A percentile compares a stretch with the other conserved stretches of the same genome.
Evolutionary conservation across 2,113 vertebrate genomes (phyloP).

Genomic region (Sander lucioperca): DNA sequence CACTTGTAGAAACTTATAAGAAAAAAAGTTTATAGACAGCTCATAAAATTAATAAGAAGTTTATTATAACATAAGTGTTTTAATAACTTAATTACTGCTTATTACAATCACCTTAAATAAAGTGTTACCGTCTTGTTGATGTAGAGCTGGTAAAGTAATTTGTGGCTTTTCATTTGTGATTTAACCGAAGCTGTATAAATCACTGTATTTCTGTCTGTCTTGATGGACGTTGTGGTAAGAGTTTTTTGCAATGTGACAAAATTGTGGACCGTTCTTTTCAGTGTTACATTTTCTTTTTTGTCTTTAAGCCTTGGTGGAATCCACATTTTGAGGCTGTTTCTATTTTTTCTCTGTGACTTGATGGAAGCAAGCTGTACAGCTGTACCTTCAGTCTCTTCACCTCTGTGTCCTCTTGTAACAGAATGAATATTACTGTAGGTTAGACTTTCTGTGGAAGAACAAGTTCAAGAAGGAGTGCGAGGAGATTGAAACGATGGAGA

Average conservation of each 20-base stretch:
- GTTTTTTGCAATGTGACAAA: background rate
- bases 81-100: no score
- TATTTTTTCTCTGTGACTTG: constrained; percentile 83
- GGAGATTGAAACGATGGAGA: constrained; percentile 99
- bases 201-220: background rate
- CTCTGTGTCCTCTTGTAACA: constrained; percentile 99
- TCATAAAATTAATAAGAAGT: no score
- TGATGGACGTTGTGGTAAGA: background rate
- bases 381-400: constrained; percentile 88
- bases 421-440: constrained; percentile 99
- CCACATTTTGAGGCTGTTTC: constrained; percentile 26
- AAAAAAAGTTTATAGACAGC: no score
- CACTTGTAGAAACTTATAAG: no score
- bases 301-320: constrained; percentile 1
- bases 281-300: constrained; percentile 4
- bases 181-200: background rate
- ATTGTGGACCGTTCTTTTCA: background rate
- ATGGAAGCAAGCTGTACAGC: constrained; percentile 89
- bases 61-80: no score
- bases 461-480: constrained; percentile 99
- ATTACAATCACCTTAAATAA: no score
- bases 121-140: no score
- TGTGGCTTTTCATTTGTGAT: background rate
- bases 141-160: background rate
- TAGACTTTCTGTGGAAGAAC: constrained; percentile 99